Percentiles rank a stretch among this genome's conserved stretches.
Evolutionary conservation across 2,797 vertebrate genomes (phyloP).

Genomic region (Microhierax caerulescens): DNA sequence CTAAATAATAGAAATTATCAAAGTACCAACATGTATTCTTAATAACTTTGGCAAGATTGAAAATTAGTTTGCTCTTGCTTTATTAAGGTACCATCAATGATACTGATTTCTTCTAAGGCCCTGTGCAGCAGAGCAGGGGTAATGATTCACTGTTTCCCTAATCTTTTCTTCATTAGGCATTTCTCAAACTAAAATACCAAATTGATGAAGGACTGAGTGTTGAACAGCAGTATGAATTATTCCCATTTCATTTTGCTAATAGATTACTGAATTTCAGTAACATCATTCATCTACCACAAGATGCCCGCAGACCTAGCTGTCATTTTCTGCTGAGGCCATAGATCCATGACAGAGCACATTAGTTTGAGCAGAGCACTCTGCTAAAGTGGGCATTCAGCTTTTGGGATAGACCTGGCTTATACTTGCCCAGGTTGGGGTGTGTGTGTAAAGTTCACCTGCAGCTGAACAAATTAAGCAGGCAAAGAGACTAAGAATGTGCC

Average conservation of each 20-base stretch:
- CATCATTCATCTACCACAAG: not conserved
- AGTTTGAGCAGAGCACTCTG: not conserved
- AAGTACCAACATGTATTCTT: not conserved
- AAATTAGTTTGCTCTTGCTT: not conserved
- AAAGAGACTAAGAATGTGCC: not conserved
- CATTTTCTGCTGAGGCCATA: not conserved
- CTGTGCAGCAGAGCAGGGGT: not conserved
- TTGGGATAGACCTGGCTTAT: not conserved
- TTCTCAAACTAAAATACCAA: not conserved
- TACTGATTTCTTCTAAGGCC: not conserved
- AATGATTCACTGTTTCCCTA: not conserved
- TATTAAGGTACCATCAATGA: not conserved
- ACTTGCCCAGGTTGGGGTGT: not conserved
- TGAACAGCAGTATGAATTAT: not conserved
- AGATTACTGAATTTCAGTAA: not conserved
- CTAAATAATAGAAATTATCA: not conserved
- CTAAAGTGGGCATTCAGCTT: not conserved
- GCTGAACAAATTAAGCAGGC: not conserved
- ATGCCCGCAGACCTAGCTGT: not conserved
- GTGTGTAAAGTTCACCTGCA: not conserved
- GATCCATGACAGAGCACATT: not conserved
- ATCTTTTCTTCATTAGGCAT: not conserved
- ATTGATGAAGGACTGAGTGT: not conserved
- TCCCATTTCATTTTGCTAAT: not conserved
- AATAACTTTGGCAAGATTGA: not conserved